Evolutionary conservation across 1,140 invertebrate species (phyloP), one percentile per base, ranked within the genome.

Genomic region (Phocides pigmalion): DNA sequence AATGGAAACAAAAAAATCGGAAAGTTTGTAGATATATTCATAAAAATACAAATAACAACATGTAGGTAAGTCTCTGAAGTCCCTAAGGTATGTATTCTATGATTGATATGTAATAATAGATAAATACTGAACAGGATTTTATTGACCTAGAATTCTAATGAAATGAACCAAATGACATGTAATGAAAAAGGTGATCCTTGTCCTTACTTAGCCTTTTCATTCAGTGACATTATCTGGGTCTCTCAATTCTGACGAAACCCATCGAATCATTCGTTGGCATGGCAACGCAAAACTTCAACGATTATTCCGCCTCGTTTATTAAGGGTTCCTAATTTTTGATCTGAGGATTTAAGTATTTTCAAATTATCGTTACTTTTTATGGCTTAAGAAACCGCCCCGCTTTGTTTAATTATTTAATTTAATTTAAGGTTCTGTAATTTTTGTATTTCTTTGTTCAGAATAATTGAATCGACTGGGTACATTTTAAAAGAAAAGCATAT

Each of bases 241-340:
- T 64, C 66, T 64, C 61, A 46, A 66, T 44, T 63, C 59, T 74
- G 73, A 81, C 79, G 82, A 84, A 85, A 80, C 81, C 76, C 64
- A 76, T 84, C 75, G 82, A 78, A 84, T 28, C 25, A 28, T 81
- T 81, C 80, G 79, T 84, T 70, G 84, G 74, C 78, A 87, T 85
- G 66, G 77, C 76, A 78, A 81, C 81, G 75, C 59, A 68, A 75
- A 76, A 84, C 80, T 86, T 78, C 64, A 73, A 72, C 77, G 77
- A 82, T 87, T 87, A 87, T 87, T 87, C 77, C 82, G 74, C 70
- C 78, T 76, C 78, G 78, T 79, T 84, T 79, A 74, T 74, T 82
- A 81, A 82, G 77, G 77, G 71, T 72, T 79, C 78, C 70, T 81
- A 81, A 81, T 82, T 79, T 75, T 72, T 76, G 74, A 81, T 79